Evolutionary conservation across 2,797 vertebrate genomes (phyloP).

Genomic region (Chiloscyllium punctatum): DNA sequence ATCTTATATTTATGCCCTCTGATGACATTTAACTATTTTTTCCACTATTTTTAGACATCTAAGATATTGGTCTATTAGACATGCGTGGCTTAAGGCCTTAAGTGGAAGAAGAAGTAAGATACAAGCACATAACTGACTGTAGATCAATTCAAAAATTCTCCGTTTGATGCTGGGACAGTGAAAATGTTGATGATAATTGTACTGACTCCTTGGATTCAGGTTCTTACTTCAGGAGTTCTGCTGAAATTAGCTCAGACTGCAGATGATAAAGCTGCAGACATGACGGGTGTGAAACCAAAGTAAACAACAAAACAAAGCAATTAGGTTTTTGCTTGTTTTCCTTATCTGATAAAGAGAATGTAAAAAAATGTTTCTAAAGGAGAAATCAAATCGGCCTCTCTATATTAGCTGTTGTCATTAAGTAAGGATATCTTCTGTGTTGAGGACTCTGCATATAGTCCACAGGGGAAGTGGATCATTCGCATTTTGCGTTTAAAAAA

Average conservation of each 20-base stretch:
- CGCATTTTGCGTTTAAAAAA: not conserved
- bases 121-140: not conserved
- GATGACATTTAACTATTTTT: no score
- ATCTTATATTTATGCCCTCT: not conserved
- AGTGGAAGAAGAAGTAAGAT: not conserved
- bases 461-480: not conserved
- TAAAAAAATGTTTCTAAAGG: not conserved
- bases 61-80: not conserved
- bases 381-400: not conserved
- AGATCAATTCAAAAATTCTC: not conserved
- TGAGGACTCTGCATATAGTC: not conserved
- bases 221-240: not conserved
- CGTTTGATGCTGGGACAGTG: not conserved
- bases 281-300: not conserved
- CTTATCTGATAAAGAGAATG: not conserved
- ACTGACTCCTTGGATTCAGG: not conserved
- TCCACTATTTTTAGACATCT: no score
- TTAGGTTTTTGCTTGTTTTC: not conserved
- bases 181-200: not conserved
- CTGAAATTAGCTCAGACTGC: not conserved
- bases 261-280: not conserved
- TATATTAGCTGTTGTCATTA: not conserved
- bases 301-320: not conserved
- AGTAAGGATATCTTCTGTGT: not conserved
- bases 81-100: not conserved